These are phyloP conservation scores for Nothura maculosa DNA, from an alignment of 2,797 vertebrate genomes.

Conservation along the genomic window DNA sequence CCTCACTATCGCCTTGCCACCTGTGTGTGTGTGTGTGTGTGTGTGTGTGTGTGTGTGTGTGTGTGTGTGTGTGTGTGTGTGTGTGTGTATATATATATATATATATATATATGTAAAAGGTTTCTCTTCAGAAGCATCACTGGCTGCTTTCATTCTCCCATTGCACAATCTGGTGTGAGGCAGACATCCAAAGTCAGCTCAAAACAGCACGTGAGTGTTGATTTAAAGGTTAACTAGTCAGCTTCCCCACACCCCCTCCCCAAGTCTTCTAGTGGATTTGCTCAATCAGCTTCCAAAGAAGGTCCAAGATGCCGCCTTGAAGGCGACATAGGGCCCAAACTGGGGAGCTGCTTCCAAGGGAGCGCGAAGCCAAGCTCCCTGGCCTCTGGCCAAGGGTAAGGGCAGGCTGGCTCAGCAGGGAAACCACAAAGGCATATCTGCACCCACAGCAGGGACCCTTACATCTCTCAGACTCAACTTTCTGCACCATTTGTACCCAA, in stretches of 20 bases:
- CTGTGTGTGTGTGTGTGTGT: neutral
- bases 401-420: rapidly evolving
- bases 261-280: neutral
- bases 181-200: conserved; percentile 58
- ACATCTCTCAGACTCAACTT: neutral
- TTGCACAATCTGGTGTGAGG: conserved; percentile 55
- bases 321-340: neutral
- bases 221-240: conserved; percentile 64
- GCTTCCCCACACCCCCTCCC: neutral
- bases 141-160: conserved; percentile 49
- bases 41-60: too few relatives aligned
- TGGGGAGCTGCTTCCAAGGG: neutral
- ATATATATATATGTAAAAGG: neutral
- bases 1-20: neutral
- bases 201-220: conserved; percentile 37
- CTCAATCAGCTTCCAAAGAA: conserved; percentile 35
- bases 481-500: neutral
- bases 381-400: neutral
- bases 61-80: neutral
- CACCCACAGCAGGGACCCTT: neutral
- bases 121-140: conserved; percentile 50
- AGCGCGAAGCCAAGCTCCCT: neutral
- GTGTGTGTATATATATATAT: too few relatives aligned
- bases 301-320: neutral
- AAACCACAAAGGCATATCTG: neutral